Conservation (phyloP, 1,140 invertebrate genomes). For the Andrena cerasifolii region DNA sequence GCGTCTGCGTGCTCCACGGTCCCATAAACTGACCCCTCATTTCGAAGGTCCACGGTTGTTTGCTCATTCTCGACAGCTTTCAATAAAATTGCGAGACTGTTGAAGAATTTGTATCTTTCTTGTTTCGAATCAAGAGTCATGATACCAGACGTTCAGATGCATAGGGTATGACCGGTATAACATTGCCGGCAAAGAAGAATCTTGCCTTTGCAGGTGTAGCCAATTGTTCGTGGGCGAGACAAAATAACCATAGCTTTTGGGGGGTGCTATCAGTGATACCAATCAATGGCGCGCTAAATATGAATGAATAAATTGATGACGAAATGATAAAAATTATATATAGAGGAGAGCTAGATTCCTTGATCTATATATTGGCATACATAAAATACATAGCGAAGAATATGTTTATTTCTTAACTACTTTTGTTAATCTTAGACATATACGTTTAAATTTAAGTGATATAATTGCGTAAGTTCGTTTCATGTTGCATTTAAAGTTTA, state of each 20-base stretch:
- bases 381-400: no score
- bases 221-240: neutral
- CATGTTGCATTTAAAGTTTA: neutral
- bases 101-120: conserved; percentile 83
- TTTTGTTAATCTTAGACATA: no score
- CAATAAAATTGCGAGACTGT: conserved; percentile 84
- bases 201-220: conserved; percentile 1
- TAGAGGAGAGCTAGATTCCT: no score
- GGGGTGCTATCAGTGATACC: no score
- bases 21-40: conserved; percentile 85
- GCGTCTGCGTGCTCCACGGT: conserved; percentile 84
- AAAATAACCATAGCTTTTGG: conserved; percentile 33
- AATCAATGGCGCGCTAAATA: no score
- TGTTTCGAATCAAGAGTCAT: conserved; percentile 53
- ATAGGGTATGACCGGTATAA: no score
- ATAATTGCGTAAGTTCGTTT: neutral
- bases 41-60: conserved; percentile 86
- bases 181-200: neutral
- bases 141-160: neutral
- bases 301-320: no score
- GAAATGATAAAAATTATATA: no score
- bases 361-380: no score
- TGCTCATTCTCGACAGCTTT: conserved; percentile 85
- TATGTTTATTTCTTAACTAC: no score
- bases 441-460: no score